Evolutionary conservation across 1,140 invertebrate species (phyloP).

Genomic region (Leptinotarsa lineolata): DNA sequence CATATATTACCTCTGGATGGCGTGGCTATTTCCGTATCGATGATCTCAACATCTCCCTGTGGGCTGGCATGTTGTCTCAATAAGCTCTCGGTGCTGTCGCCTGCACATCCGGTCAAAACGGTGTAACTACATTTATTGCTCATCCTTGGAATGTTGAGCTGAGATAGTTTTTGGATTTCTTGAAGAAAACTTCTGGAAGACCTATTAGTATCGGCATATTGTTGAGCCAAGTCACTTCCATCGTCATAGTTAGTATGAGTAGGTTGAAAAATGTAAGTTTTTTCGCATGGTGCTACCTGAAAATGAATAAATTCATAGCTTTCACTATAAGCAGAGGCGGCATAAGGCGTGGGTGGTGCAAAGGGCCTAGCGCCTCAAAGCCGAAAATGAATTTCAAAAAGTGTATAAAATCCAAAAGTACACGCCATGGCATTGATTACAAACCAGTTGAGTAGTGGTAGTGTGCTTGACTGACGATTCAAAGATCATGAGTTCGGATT

Average conservation of each 20-base stretch:
- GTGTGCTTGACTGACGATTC: no score
- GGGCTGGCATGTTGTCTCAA: conserved; percentile 52
- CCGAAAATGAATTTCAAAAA: no score
- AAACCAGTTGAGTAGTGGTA: no score
- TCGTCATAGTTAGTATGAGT: conserved; percentile 56
- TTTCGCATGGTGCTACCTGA: conserved; percentile 51
- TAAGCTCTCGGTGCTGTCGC: conserved; percentile 72
- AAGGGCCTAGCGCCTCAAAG: no score
- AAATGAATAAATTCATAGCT: background rate
- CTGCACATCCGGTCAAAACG: conserved; percentile 64
- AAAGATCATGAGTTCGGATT: no score
- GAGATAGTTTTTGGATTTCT: conserved; percentile 75
- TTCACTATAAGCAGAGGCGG: no score
- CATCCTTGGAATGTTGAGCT: conserved; percentile 71
- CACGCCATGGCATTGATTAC: no score
- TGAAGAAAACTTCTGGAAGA: conserved; percentile 52
- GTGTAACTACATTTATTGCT: conserved; percentile 73
- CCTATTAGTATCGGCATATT: conserved; percentile 37
- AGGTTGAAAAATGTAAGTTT: conserved; percentile 56
- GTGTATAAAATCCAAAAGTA: no score
- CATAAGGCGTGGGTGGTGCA: no score
- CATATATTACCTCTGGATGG: conserved; percentile 46
- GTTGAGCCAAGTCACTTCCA: conserved; percentile 43
- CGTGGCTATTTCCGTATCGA: conserved; percentile 44
- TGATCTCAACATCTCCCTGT: conserved; percentile 40